Conservation (phyloP, 2,113 vertebrate species). For the Mugil cephalus region DNA sequence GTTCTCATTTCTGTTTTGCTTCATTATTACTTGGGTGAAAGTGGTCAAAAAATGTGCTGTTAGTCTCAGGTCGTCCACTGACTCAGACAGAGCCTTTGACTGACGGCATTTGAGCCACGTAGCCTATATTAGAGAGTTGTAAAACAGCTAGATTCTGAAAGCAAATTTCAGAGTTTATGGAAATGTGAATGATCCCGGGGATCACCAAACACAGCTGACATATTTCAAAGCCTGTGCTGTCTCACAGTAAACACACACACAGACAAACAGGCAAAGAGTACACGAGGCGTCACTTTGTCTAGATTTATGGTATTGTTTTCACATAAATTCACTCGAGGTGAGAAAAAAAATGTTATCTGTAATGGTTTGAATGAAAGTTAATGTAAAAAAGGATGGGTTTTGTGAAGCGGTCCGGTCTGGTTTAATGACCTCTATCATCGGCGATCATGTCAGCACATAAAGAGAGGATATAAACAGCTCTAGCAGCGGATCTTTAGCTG, state of each 20-base stretch:
- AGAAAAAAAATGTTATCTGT: neutral
- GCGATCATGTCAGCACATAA: conserved; percentile 32
- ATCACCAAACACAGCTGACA: conserved; percentile 10
- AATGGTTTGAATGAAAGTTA: neutral
- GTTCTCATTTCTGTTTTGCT: neutral
- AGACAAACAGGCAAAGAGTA: neutral
- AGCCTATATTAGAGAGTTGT: neutral
- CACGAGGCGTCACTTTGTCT: neutral
- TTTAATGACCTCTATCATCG: conserved; percentile 18
- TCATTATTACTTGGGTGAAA: neutral
- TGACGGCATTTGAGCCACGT: conserved; percentile 37
- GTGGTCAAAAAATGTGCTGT: neutral
- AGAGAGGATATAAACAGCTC: conserved; percentile 39
- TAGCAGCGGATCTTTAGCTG: conserved; percentile 37
- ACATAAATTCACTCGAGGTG: neutral
- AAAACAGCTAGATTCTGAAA: conserved; percentile 45
- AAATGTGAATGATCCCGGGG: conserved; percentile 50
- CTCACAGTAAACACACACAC: conserved; percentile 17
- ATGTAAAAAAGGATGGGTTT: neutral
- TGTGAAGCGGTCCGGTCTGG: neutral
- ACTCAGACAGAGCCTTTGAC: conserved; percentile 24
- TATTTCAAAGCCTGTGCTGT: conserved; percentile 18
- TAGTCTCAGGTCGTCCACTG: conserved; percentile 1
- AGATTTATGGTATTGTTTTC: conserved; percentile 16
- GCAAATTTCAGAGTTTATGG: conserved; percentile 58